Evolutionary conservation across 2,888 invertebrate species (phyloP), one percentile per base, ranked within the genome.

Genomic region (Drosophila dives): DNA sequence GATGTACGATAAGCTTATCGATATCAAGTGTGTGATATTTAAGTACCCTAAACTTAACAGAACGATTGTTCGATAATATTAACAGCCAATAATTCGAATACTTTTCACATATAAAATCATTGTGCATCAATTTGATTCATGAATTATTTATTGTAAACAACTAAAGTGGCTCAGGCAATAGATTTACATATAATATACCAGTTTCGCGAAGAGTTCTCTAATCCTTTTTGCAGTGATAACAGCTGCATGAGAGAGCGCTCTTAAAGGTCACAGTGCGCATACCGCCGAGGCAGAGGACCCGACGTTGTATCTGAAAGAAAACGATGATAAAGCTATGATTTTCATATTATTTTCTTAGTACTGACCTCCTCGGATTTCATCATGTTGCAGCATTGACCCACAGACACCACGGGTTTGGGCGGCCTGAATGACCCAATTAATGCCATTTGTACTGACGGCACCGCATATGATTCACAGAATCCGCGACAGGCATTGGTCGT

Each of bases 351-450:
- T 15, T 23, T 1, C 29, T 11, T 32, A 10, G 8, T n/a, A 60
- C 81, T 94, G 91, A 97, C 97, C 90, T 96, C 96, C 93, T 97
- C 97, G 0, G 97, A 96, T 86, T 97, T 97, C 95, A 97, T 96
- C 87, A 98, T 98, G 92, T 97, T 97, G 93, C 98, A 98, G 93
- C 98, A 98, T 91, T 97, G 96, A 12, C 97, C 97, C 40, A 97
- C 94, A 1, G 97, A 97, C 2, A 96, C 96, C 65, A 97, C 95
- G 1, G 95, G 94, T 86, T 96, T 95, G 33, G 94, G 93, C 7
- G 94, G 93, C 77, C 94, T 94, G 20, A 89, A 89, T 5, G 90
- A 72, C 12, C 86, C 84, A 1, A 49, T 20, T 23, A 77, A 5
- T 4, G 58, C 56, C 75, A 88, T 88, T 6, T 91, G 91, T 58